These are phyloP conservation scores for Danionella cerebrum DNA, from an alignment of 2,113 vertebrate species.

Conservation along the genomic window DNA sequence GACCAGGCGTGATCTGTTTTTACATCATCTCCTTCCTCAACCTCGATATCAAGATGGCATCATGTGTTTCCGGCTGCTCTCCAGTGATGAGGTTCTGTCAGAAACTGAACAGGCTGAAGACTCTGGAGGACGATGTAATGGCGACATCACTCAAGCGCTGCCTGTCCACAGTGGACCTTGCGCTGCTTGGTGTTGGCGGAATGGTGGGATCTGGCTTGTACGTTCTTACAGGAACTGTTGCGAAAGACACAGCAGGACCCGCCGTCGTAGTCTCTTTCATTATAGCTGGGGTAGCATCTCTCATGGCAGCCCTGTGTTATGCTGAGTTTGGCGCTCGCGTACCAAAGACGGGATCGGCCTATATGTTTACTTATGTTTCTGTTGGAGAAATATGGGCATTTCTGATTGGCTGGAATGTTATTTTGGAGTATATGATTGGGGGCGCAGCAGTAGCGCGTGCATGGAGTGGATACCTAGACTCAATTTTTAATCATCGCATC, in stretches of 20 bases:
- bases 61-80: conserved; percentile 60
- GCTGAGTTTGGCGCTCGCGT: conserved; percentile 91
- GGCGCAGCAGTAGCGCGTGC: conserved; percentile 86
- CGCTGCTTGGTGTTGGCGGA: conserved; percentile 81
- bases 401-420: conserved; percentile 92
- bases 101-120: conserved; percentile 85
- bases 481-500: conserved; percentile 85
- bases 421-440: conserved; percentile 91
- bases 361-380: conserved; percentile 94
- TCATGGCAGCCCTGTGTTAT: conserved; percentile 90
- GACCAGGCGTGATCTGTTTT: neutral
- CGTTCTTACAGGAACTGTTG: conserved; percentile 86
- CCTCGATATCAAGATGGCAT: conserved; percentile 65
- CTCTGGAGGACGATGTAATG: conserved; percentile 83
- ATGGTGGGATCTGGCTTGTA: conserved; percentile 95
- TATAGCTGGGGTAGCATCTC: conserved; percentile 79
- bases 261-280: conserved; percentile 81
- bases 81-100: conserved; percentile 76
- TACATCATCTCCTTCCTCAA: neutral
- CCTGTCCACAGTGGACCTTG: conserved; percentile 84
- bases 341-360: conserved; percentile 90
- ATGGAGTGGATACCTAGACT: conserved; percentile 92
- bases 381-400: conserved; percentile 96
- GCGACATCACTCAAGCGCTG: conserved; percentile 83
- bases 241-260: conserved; percentile 82